Percentiles rank a stretch among this genome's conserved stretches.
These are phyloP conservation scores for Pachycephala philippinensis DNA, from an alignment of 2,113 vertebrate species.

Conservation along the genomic window DNA sequence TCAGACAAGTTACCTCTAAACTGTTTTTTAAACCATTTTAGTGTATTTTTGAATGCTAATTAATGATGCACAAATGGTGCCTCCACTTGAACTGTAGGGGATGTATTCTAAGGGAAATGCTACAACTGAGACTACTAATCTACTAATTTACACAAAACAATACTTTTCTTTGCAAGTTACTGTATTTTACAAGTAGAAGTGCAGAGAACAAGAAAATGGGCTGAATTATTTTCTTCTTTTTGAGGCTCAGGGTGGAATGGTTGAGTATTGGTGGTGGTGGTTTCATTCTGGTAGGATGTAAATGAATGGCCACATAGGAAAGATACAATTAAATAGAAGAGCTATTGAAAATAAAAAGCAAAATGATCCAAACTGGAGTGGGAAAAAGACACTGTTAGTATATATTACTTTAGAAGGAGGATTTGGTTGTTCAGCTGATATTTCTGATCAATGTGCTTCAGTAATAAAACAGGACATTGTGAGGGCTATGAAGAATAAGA, in stretches of 20 bases:
- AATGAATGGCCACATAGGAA: background rate
- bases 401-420: background rate
- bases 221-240: background rate
- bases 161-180: background rate
- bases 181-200: background rate
- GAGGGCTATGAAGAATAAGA: background rate
- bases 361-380: background rate
- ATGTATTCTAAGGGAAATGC: background rate
- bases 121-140: background rate
- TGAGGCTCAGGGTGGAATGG: fast-evolving
- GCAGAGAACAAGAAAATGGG: background rate
- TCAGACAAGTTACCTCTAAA: background rate
- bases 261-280: background rate
- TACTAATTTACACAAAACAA: background rate
- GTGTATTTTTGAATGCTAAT: background rate
- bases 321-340: background rate
- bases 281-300: background rate
- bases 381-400: background rate
- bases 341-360: background rate
- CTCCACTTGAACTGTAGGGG: background rate
- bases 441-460: background rate
- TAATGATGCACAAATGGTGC: background rate
- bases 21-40: background rate
- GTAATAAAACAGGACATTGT: background rate
- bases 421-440: background rate